Conservation (phyloP, 1,140 invertebrate genomes). For the Steinernema feltiae region DNA sequence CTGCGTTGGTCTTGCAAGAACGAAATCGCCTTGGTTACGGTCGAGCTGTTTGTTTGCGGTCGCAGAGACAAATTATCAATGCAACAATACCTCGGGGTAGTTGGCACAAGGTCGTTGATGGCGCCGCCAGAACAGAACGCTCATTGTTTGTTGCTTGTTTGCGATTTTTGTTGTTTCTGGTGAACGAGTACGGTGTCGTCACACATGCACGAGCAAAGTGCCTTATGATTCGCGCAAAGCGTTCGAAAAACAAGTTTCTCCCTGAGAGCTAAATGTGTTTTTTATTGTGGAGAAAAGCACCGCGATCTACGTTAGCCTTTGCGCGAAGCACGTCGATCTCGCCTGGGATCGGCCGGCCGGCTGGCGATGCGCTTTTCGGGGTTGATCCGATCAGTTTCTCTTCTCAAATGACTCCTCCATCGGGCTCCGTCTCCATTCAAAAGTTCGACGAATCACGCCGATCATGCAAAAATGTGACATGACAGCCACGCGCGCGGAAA, state of each 20-base stretch:
- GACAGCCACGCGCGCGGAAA: not conserved
- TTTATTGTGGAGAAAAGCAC: not conserved
- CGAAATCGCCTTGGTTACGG: not conserved
- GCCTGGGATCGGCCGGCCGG: not conserved
- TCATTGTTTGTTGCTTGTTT: not conserved
- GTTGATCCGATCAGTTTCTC: not conserved
- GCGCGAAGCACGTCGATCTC: not conserved
- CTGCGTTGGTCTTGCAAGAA: not conserved
- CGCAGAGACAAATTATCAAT: not conserved
- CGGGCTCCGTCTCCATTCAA: not conserved
- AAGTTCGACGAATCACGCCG: not conserved
- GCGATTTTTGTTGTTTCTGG: not conserved
- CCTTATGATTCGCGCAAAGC: constrained; percentile 2
- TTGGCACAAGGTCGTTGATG: not conserved
- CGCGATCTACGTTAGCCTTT: not conserved
- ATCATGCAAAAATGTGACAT: not conserved
- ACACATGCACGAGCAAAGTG: constrained; percentile 15
- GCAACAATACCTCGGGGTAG: not conserved
- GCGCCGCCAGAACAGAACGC: not conserved
- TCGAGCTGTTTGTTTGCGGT: not conserved
- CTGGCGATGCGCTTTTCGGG: no score
- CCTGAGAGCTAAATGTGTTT: constrained; percentile 1
- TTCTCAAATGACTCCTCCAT: not conserved
- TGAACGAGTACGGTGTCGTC: not conserved
- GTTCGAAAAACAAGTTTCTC: constrained; percentile 7